Evolutionary conservation across 2,888 invertebrate genomes (phyloP), one percentile per base, ranked within the genome.

Genomic region (Biston stratarius): DNA sequence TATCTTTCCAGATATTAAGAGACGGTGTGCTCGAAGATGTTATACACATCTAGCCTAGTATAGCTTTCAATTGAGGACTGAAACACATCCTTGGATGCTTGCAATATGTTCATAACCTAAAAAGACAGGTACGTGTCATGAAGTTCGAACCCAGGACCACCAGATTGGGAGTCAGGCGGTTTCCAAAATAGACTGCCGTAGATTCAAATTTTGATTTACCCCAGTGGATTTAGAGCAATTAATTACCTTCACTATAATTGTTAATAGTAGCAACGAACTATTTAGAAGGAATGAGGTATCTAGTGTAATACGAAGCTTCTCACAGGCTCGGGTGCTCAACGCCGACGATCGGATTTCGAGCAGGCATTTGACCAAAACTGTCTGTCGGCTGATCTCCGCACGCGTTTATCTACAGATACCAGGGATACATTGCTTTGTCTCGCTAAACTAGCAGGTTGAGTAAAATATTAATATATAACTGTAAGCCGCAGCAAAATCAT

Each of bases 251-350:
- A 59, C 10, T 51, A 61, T 38, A 40, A 51, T 49, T 53, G 42
- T 36, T 40, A 24, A 64, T 49, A 33, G 67, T 58, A 49, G 57
- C 45, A 65, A 52, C 71, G 73, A 74, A 69, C 69, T 71, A 36
- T 34, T 34, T 6, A 75, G 75, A 72, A 73, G 91, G 90, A 90
- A 92, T 92, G 89, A 86, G 80, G 84, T 84, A 86, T 85, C 85
- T 91, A 90, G 90, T 89, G 89, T 90, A 90, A 90, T 89, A 87
- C 86, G 86, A 81, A 85, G 83, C 87, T 85, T 36, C 40, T 38
- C n/a, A 76, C 80, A 82, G 83, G 80, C 83, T 83, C 83, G 83
- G 86, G 80, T 80, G 79, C 75, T 77, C 77, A 83, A 83, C 61
- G 61, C 24, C 83, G 83, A 83, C 61, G 61, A 33, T 83, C 84